Evolutionary conservation across 1,140 invertebrate species (phyloP), one percentile per base, ranked within the genome.

Genomic region (Propsilocerus akamusi): DNA sequence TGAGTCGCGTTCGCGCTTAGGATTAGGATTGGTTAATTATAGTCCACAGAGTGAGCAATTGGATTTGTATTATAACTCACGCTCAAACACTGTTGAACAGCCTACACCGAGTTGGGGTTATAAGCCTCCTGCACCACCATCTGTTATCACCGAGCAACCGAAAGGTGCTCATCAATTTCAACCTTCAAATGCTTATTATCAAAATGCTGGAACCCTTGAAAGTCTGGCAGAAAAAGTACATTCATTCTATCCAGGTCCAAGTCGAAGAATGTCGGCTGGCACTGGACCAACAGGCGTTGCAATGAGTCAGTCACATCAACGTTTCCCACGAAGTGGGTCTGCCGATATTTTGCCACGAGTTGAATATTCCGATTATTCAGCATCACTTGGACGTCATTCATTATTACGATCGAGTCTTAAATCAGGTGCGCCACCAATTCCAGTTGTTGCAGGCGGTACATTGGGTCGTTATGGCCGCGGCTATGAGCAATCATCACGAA

Each of bases 141-240:
- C 81, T 2, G 85, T 91, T 4, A 88, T 92, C 50, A 91, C 86
- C 1, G 86, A 92, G 61, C 87, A 91, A 59, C 86, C 88, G 0
- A 88, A 88, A 60, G 77, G 80, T 2, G 66, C 71, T 23, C 77
- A 82, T 41, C 80, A 85, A 34, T 89, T 87, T 62, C 83, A 85
- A 53, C 75, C 75, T 4, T 79, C 77, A 54, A 85, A 88, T 58
- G 75, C 85, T 25, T 79, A 78, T 14, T 90, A 91, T 65, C 86
- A 87, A n/a, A 89, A 90, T 60, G 63, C 63, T 0, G 63, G 63
- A 8, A 92, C 89, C 0, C 62, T 91, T 47, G 87, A 92, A 62
- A 90, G 85, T 58, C 70, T 92, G 3, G 86, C 87, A 1, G 87
- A 92, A 64, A 89, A 90, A 70, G 83, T 88, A 47, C 86, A 90